These are phyloP conservation scores for Drosophila insularis DNA, from an alignment of 1,140 invertebrate genomes.

Conservation along the genomic window DNA sequence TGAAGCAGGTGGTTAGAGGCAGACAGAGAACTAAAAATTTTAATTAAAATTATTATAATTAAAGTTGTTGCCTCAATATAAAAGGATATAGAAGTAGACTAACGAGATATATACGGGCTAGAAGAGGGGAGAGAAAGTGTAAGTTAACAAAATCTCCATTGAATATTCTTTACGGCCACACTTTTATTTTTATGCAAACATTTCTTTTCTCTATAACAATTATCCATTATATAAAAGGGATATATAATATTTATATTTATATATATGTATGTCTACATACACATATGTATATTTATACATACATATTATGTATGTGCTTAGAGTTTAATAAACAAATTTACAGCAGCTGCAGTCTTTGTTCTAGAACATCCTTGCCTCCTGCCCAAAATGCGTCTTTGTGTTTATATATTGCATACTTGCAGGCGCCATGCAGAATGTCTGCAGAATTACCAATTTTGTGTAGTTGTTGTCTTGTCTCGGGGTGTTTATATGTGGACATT, in stretches of 20 bases:
- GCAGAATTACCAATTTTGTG: constrained; percentile 69
- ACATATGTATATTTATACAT: constrained; percentile 36
- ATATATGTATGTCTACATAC: constrained; percentile 7
- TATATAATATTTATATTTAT: constrained; percentile 1
- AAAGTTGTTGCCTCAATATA: constrained; percentile 42
- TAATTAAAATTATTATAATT: constrained; percentile 80
- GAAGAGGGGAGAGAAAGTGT: neutral
- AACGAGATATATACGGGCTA: no score
- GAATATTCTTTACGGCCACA: neutral
- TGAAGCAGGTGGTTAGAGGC: neutral
- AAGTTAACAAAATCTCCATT: neutral
- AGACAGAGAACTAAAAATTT: constrained; percentile 47
- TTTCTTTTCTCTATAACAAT: neutral
- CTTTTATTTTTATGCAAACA: neutral
- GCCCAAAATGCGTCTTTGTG: neutral
- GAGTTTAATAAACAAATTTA: constrained; percentile 61
- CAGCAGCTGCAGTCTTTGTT: constrained; percentile 60
- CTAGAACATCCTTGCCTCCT: neutral
- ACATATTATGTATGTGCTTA: constrained; percentile 26
- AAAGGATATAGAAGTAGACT: no score
- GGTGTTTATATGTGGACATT: constrained; percentile 64
- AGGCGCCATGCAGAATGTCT: constrained; percentile 72
- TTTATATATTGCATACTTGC: constrained; percentile 62
- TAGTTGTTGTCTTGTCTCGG: constrained; percentile 27
- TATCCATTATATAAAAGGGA: neutral